Evolutionary conservation across 2,113 vertebrate species (phyloP).

Genomic region (Picathartes gymnocephalus): DNA sequence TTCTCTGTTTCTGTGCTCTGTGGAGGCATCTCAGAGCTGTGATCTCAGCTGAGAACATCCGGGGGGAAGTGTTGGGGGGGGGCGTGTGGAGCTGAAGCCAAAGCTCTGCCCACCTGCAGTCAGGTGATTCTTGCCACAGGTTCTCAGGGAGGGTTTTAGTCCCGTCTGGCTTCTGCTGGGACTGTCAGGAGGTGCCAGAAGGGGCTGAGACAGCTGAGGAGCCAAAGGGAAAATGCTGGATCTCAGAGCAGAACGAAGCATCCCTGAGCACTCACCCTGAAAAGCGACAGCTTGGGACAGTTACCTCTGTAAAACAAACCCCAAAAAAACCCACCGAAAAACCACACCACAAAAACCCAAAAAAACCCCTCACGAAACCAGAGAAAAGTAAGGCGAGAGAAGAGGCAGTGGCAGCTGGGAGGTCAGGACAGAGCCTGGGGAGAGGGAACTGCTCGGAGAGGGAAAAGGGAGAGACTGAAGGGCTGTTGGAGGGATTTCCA

Average conservation of each 20-base stretch:
- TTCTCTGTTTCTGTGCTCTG: not conserved
- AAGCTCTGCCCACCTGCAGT: not conserved
- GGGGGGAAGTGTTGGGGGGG: not conserved
- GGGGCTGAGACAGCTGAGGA: not conserved
- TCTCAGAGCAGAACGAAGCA: not conserved
- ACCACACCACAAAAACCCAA: no score
- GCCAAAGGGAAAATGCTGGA: not conserved
- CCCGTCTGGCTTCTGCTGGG: not conserved
- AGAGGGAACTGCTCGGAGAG: not conserved
- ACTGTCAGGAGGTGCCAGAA: not conserved
- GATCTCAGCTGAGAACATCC: not conserved
- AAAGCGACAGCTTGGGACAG: not conserved
- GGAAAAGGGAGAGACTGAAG: not conserved
- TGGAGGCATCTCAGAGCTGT: not conserved
- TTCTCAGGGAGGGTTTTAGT: not conserved
- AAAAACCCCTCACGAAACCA: not conserved
- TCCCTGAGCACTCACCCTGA: not conserved
- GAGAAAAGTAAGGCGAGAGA: not conserved
- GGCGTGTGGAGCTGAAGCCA: not conserved
- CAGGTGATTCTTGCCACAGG: not conserved
- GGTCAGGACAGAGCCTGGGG: not conserved
- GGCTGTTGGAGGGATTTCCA: not conserved
- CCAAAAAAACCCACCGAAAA: no score
- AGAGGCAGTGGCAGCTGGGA: not conserved
- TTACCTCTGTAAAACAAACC: not conserved